Conservation (phyloP, 2,797 vertebrate species). For the Hipposideros larvatus region DNA sequence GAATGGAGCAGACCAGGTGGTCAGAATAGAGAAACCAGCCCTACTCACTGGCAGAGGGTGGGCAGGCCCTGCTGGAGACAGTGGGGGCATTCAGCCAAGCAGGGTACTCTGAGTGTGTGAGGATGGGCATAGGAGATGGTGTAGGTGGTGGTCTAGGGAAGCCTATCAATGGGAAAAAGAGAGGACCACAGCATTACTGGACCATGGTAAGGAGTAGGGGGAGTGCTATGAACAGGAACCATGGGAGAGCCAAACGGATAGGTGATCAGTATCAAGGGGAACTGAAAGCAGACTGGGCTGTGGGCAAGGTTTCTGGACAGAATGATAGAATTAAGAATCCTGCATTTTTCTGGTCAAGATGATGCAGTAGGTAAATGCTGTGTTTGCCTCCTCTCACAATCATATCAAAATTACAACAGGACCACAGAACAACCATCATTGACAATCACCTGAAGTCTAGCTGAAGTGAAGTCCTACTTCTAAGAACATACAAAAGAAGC, state of each 20-base stretch:
- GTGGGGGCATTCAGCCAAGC: not conserved
- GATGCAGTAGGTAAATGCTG: too few species aligned
- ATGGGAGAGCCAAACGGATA: not conserved
- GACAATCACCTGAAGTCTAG: too few species aligned
- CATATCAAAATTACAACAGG: too few species aligned
- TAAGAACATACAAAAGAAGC: too few species aligned
- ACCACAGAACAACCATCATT: too few species aligned
- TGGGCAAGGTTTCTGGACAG: constrained; percentile 7
- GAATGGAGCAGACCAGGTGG: not conserved
- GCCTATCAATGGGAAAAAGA: not conserved
- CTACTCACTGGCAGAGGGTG: rapidly evolving
- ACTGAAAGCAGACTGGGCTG: not conserved
- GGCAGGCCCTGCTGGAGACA: too few species aligned
- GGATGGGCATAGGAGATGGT: not conserved
- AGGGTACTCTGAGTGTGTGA: too few species aligned
- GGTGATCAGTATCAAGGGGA: not conserved
- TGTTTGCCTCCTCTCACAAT: too few species aligned
- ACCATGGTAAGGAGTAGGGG: rapidly evolving
- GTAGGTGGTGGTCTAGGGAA: not conserved
- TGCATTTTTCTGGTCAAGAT: too few species aligned
- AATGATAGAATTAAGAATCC: not conserved
- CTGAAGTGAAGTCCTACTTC: too few species aligned
- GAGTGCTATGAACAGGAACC: not conserved
- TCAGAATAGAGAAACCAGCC: not conserved
- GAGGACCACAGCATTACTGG: not conserved